Conservation (phyloP, 2,113 vertebrate species). For the Podarcis muralis region DNA sequence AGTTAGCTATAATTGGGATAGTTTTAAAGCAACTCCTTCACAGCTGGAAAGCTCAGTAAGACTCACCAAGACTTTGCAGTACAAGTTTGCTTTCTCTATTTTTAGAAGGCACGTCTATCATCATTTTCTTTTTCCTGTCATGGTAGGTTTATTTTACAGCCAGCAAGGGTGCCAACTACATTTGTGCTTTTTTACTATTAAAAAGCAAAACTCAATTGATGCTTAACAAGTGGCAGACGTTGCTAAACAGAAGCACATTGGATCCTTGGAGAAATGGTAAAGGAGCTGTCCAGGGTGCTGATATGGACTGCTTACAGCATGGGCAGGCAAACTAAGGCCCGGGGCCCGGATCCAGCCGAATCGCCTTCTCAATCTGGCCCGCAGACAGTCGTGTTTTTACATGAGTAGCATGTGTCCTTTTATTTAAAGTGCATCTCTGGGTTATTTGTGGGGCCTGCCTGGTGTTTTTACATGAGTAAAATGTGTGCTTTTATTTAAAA, state of each 20-base stretch:
- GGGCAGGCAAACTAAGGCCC: no score
- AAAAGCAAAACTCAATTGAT: background rate
- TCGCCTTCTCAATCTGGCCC: no score
- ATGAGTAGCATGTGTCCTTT: no score
- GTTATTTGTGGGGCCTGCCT: no score
- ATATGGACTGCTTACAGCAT: background rate
- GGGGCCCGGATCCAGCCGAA: no score
- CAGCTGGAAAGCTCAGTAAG: background rate
- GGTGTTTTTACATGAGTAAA: no score
- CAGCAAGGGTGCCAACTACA: background rate
- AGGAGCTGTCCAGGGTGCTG: conserved; percentile 11
- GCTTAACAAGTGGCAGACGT: background rate
- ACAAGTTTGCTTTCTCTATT: background rate
- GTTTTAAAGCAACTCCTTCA: background rate
- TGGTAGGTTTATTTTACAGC: background rate
- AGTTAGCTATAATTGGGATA: background rate
- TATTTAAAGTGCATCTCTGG: no score
- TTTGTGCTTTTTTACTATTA: background rate
- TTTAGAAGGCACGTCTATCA: background rate
- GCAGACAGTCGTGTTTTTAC: no score
- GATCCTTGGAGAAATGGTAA: background rate
- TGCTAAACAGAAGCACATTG: background rate
- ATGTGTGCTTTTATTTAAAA: no score
- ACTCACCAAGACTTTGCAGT: background rate
- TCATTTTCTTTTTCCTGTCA: background rate